A percentile compares a stretch with the other conserved stretches of the same genome.
Evolutionary conservation across 2,797 vertebrate genomes (phyloP).

Genomic region (Rhinella marina): DNA sequence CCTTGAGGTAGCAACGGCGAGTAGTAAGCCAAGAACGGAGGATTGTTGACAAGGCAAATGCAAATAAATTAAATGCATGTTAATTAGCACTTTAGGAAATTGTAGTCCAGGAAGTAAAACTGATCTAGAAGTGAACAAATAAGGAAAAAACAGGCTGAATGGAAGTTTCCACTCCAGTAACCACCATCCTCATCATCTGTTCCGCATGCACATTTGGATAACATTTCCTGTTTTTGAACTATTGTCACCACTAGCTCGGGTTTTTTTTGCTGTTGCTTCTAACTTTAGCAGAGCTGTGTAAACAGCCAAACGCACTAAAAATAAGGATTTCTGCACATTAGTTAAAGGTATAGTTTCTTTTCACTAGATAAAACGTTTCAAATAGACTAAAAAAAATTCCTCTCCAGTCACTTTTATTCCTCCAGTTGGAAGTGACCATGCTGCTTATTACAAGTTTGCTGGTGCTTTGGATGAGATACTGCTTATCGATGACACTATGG

Average conservation of each 20-base stretch:
- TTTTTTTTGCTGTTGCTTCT: slow-evolving; percentile 75
- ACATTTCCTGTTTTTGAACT: slow-evolving; percentile 99
- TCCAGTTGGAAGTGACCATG: not conserved
- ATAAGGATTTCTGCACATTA: slow-evolving; percentile 55
- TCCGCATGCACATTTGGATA: slow-evolving; percentile 89
- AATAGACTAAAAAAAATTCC: not conserved
- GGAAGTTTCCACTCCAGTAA: slow-evolving; percentile 97
- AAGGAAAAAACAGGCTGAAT: slow-evolving; percentile 87
- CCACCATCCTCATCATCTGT: slow-evolving; percentile 98
- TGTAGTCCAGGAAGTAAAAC: slow-evolving; percentile 88
- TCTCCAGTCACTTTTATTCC: not conserved
- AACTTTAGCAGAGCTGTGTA: slow-evolving; percentile 82
- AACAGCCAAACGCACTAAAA: slow-evolving; percentile 74
- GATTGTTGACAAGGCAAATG: not conserved
- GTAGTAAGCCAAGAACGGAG: not conserved
- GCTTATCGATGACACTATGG: no score
- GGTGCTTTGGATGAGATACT: no score
- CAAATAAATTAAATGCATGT: not conserved
- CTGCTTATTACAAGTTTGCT: not conserved
- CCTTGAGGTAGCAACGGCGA: not conserved
- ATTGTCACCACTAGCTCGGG: slow-evolving; percentile 86
- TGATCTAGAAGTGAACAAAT: slow-evolving; percentile 80
- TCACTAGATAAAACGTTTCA: not conserved
- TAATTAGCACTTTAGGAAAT: slow-evolving; percentile 53
- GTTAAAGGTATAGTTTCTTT: not conserved